Base-by-base conservation (phyloP, 2,888 invertebrate species). In the Cremastobaeus sp. region DNA sequence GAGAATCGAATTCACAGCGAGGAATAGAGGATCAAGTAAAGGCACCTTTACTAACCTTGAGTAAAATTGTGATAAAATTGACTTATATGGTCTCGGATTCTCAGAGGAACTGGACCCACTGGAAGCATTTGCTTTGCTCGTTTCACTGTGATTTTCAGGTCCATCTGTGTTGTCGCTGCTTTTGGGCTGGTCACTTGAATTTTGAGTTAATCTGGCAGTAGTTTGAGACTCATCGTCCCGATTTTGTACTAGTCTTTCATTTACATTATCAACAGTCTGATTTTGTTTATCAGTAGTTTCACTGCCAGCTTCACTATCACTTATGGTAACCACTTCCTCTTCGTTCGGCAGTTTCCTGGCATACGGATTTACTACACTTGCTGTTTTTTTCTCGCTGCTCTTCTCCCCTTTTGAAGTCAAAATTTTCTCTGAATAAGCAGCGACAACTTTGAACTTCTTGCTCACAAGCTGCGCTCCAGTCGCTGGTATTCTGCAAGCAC, bases 401-500 rank as follows among this genome's bases (percentile, higher is more conserved):
- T 17, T 62, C 0, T 39, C 34, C 12, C 14, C 50, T 30, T 25
- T 60, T 20, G 83, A 84, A 34, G 71, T 83, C 3, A 81, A 81
- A 32, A 88, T 77, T 64, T 83, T 81, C 47, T 84, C 80, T 1
- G 84, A 83, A 41, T 84, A 85, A 76, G 69, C 79, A 12, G 82
- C 85, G n/a, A 87, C 82, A 69, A 86, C 83, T 54, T 84, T 86
- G 21, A 87, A 57, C 55, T 79, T 83, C 52, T 78, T 82, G 66
- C 82, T 83, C 43, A 87, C 78, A 50, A 84, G 78, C 60, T 84
- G 82, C 30, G 81, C 84, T 35, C 85, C 85, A 21, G 82, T 80
- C 8, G 78, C 79, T 54, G 88, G 88, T 70, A 86, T 79, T 72
- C 88, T 88, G 72, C 62, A 83, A 80, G 1, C 14, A 18, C 25